Evolutionary conservation across 1,140 invertebrate species (phyloP), one percentile per base, ranked within the genome.

Genomic region (Lithobius niger): DNA sequence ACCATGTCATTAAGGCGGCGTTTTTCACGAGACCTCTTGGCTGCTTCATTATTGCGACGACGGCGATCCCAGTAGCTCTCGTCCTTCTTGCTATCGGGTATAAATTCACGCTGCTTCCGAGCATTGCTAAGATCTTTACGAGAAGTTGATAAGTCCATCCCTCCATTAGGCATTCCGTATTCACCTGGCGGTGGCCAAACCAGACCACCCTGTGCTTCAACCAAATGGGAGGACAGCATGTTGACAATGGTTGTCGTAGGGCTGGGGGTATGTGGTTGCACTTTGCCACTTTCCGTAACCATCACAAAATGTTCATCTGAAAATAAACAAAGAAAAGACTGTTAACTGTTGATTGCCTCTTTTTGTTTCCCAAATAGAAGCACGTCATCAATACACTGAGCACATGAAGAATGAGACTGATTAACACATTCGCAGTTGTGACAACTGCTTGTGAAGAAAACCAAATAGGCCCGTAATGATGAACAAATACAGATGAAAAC

Each of bases 21-120:
- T 73, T 97, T 97, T 69, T 97, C 93, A 1, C 94, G 77, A 1
- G 91, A 96, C 3, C 92, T 73, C 66, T 94, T 91, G 25, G 91
- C 94, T 0, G 94, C 88, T 69, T 97, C 93, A 70, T 98, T 98
- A 72, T 97, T 97, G 27, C 92, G 79, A 40, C 91, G 76, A 40
- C 94, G 77, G 26, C 93, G 77, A 70, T 97, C 92, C 94, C 94
- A 98, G 71, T 98, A 97, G 62, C 85, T 88, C 61, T 95, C 88
- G 65, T 98, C 93, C 69, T 97, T 98, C 65, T 93, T 94, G 68
- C 83, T 91, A 64, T 97, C 93, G 0, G 93, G 93, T 51, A 95
- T 96, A 69, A 97, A 97, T 66, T 96, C 92, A 1, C 93, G 77
- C 66, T 95, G 90, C 65, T 96, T 96, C 53, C 93, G 77, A 18